Conservation (phyloP, 2,113 vertebrate genomes). For the Emydocephalus ijimae region DNA sequence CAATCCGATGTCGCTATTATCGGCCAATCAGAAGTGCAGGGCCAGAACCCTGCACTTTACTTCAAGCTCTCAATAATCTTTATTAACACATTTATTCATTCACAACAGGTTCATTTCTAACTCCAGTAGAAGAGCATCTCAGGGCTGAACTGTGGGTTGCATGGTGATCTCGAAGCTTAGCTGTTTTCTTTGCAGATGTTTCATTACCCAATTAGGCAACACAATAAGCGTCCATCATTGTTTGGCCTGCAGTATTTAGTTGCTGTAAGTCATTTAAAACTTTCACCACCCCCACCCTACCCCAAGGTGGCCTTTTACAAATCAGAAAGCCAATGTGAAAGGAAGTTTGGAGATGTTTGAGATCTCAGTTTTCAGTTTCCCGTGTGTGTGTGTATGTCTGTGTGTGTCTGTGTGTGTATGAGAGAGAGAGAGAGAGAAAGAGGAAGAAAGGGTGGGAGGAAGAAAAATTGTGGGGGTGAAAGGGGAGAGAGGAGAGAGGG, state of each 20-base stretch:
- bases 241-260: background rate
- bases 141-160: background rate
- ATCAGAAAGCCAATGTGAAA: background rate
- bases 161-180: background rate
- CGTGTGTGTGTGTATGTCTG: background rate
- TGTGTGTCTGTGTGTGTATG: no score
- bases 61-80: no score
- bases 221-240: background rate
- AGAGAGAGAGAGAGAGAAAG: no score
- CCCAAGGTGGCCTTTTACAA: background rate
- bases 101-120: background rate
- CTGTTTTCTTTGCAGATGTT: background rate
- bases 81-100: no score
- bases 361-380: background rate
- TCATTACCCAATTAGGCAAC: background rate
- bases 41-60: no score
- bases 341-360: background rate
- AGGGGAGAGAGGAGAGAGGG: no score
- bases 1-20: no score
- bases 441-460: no score
- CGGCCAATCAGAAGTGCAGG: no score
- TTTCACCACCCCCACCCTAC: no score
- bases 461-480: no score
- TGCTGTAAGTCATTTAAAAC: background rate
- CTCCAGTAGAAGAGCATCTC: background rate